Conservation (phyloP, 2,797 vertebrate genomes). For the Dermochelys coriacea region DNA sequence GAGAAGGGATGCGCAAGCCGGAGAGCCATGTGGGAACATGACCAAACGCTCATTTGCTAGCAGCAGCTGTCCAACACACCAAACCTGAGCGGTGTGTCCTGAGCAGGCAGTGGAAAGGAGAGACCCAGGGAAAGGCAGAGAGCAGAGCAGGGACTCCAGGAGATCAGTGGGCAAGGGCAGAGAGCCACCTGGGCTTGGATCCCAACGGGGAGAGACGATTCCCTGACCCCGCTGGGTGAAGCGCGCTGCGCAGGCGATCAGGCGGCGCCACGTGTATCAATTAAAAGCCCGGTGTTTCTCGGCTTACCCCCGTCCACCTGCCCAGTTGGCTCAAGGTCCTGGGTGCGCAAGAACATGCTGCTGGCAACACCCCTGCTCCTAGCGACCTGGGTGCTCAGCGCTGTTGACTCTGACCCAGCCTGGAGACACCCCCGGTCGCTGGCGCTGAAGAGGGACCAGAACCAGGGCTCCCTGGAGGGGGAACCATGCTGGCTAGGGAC, state of each 20-base stretch:
- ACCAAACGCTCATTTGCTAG: background rate
- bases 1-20: background rate
- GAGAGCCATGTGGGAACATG: background rate
- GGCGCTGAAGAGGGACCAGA: constrained; percentile 75
- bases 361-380: constrained; percentile 82
- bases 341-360: constrained; percentile 68
- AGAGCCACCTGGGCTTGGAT: too few relatives aligned
- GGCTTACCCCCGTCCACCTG: too few relatives aligned
- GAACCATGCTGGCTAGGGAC: constrained; percentile 85
- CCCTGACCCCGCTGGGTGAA: too few relatives aligned
- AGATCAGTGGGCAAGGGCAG: too few relatives aligned
- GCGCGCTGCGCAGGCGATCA: too few relatives aligned
- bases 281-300: too few relatives aligned
- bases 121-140: too few relatives aligned
- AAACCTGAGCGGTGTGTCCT: constrained; percentile 11
- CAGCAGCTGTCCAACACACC: background rate
- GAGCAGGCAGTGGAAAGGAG: too few relatives aligned
- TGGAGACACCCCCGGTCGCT: constrained; percentile 77
- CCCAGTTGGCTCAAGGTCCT: too few relatives aligned
- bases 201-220: too few relatives aligned
- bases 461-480: constrained; percentile 72
- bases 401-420: constrained; percentile 74
- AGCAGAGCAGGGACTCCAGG: too few relatives aligned
- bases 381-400: constrained; percentile 80
- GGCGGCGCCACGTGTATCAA: too few relatives aligned